Percentiles rank a stretch among this genome's conserved stretches.
phyloP scores from a whole-genome alignment of 2,888 invertebrate genomes.

The Eupeodes luniger region DNA sequence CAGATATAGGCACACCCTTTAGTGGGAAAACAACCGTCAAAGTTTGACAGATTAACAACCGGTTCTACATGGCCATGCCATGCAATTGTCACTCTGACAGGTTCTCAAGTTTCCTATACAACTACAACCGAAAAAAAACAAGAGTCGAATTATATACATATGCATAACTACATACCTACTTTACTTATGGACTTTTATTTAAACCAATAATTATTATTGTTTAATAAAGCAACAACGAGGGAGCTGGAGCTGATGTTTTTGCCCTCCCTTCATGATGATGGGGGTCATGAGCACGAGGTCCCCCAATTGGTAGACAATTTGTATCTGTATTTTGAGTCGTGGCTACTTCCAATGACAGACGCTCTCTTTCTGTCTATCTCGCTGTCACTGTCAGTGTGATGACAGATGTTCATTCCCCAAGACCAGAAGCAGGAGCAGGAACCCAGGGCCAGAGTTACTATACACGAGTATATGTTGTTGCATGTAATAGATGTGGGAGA shows the following conservation, averaged over 20 bases:
- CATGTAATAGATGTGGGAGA: constrained; percentile 73
- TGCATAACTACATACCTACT: too few relatives aligned
- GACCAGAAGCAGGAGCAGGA: not conserved
- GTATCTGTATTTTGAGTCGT: constrained; percentile 71
- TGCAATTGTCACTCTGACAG: constrained; percentile 70
- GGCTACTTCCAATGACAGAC: constrained; percentile 67
- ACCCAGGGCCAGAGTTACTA: not conserved
- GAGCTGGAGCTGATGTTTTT: constrained; percentile 43
- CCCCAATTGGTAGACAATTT: constrained; percentile 54
- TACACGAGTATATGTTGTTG: constrained; percentile 5
- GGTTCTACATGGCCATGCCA: constrained; percentile 1
- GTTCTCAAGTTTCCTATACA: constrained; percentile 40
- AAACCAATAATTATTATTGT: constrained; percentile 70
- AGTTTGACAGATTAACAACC: constrained; percentile 48
- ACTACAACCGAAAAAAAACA: constrained; percentile 27
- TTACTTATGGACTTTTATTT: constrained; percentile 15
- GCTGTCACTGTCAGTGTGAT: constrained; percentile 17
- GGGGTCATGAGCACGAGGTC: constrained; percentile 64
- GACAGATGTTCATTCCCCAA: constrained; percentile 73
- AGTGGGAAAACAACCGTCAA: constrained; percentile 53
- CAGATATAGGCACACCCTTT: constrained; percentile 33
- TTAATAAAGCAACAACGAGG: constrained; percentile 22
- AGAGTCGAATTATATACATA: not conserved
- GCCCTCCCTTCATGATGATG: constrained; percentile 43
- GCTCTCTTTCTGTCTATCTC: constrained; percentile 11